These are phyloP conservation scores for Anguilla marmorata DNA, from an alignment of 2,797 vertebrate genomes.

Conservation along the genomic window DNA sequence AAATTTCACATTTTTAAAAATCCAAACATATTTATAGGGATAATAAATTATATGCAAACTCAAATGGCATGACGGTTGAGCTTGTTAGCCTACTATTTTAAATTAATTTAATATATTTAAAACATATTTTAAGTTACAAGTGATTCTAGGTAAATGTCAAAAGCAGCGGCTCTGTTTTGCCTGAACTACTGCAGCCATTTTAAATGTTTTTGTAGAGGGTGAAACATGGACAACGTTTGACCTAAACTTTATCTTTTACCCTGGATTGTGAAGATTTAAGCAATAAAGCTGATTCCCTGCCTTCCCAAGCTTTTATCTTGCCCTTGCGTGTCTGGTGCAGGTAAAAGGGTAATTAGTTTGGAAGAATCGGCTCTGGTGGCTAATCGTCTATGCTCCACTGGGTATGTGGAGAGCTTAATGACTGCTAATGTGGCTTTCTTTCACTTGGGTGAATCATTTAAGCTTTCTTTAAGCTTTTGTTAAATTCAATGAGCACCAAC, in stretches of 20 bases:
- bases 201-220: not conserved
- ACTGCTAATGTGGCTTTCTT: not conserved
- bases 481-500: not conserved
- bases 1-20: too few relatives aligned
- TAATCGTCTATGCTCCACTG: not conserved
- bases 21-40: not conserved
- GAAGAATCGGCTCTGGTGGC: not conserved
- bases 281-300: not conserved
- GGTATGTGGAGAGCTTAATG: not conserved
- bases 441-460: not conserved
- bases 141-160: not conserved
- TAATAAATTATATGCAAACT: not conserved
- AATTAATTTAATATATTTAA: not conserved
- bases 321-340: not conserved
- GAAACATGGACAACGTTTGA: not conserved
- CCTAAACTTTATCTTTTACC: not conserved
- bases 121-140: not conserved
- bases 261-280: not conserved
- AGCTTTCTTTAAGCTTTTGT: not conserved
- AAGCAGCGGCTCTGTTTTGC: not conserved
- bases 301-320: not conserved
- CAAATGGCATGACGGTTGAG: not conserved
- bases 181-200: not conserved
- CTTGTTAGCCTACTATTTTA: not conserved
- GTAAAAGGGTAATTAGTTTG: slow-evolving; percentile 7